Percentiles rank a stretch among this genome's conserved stretches.
These are phyloP conservation scores for Parelbella ahira DNA, from an alignment of 2,888 invertebrate genomes.

Conservation along the genomic window DNA sequence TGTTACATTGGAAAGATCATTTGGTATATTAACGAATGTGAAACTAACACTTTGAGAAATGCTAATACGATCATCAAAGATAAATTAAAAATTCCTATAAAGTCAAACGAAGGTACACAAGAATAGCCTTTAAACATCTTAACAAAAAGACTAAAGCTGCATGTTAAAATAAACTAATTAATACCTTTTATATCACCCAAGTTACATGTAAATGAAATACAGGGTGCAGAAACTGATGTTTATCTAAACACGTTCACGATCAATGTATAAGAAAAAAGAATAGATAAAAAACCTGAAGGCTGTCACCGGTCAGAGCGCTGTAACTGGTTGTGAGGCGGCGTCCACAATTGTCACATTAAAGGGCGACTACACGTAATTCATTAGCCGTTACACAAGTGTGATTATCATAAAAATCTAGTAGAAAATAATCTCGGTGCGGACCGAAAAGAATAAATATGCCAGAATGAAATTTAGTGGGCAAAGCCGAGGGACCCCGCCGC, in stretches of 20 bases:
- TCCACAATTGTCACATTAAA: slow-evolving; percentile 50
- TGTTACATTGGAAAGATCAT: no score
- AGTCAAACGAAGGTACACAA: slow-evolving; percentile 1
- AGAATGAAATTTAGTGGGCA: slow-evolving; percentile 68
- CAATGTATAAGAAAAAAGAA: slow-evolving; percentile 26
- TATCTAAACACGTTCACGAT: slow-evolving; percentile 32
- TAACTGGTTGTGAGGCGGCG: slow-evolving; percentile 32
- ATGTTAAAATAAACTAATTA: slow-evolving; percentile 7
- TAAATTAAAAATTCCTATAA: slow-evolving; percentile 11
- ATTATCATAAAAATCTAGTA: slow-evolving; percentile 76
- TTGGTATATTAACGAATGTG: no score
- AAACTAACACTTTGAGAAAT: slow-evolving; percentile 3
- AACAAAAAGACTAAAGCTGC: slow-evolving; percentile 19
- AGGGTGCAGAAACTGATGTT: slow-evolving; percentile 37
- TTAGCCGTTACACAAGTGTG: slow-evolving; percentile 61
- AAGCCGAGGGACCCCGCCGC: slow-evolving; percentile 57
- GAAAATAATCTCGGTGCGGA: slow-evolving; percentile 65
- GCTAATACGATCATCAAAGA: slow-evolving; percentile 13
- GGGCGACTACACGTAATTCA: slow-evolving; percentile 58
- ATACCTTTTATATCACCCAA: neutral
- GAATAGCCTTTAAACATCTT: slow-evolving; percentile 13
- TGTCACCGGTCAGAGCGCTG: slow-evolving; percentile 36
- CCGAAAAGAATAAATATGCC: slow-evolving; percentile 71
- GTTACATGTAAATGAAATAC: slow-evolving; percentile 24
- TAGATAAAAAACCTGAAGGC: slow-evolving; percentile 31